These are phyloP conservation scores for Lerema accius DNA, from an alignment of 1,140 invertebrate species.

Conservation along the genomic window DNA sequence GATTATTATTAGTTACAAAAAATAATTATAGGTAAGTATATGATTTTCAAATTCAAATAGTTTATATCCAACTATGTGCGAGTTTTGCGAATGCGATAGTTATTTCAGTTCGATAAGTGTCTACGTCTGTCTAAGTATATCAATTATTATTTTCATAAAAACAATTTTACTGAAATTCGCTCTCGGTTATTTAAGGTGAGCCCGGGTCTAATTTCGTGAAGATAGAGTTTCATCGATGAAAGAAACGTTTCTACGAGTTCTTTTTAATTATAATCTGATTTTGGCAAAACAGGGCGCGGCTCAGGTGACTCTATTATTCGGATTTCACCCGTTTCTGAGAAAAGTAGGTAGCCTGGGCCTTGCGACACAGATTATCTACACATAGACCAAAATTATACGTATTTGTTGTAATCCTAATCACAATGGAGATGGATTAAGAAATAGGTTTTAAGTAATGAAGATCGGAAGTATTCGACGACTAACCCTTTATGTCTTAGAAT, in stretches of 20 bases:
- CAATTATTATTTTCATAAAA: conserved; percentile 17
- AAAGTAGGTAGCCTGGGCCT: conserved; percentile 1
- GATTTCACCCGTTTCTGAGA: conserved; percentile 26
- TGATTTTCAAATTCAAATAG: no score
- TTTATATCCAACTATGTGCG: no score
- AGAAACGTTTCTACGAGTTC: conserved; percentile 66
- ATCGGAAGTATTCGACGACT: no score
- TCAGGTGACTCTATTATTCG: conserved; percentile 47
- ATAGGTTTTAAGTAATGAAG: no score
- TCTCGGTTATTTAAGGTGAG: conserved; percentile 37
- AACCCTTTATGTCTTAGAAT: no score
- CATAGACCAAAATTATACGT: no score
- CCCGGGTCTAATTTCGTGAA: conserved; percentile 65
- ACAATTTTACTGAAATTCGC: conserved; percentile 8
- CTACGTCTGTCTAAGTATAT: no score
- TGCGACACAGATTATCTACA: not conserved
- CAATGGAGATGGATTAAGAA: not conserved
- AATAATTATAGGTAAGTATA: no score
- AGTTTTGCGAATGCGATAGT: no score
- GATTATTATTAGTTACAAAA: no score
- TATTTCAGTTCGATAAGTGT: no score
- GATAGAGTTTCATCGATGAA: conserved; percentile 67
- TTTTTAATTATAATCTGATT: conserved; percentile 62
- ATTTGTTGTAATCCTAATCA: not conserved
- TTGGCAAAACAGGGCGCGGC: conserved; percentile 50